A percentile compares a stretch with the other conserved stretches of the same genome.
Conservation (phyloP, 1,140 invertebrate species). For the Papilio machaon region DNA sequence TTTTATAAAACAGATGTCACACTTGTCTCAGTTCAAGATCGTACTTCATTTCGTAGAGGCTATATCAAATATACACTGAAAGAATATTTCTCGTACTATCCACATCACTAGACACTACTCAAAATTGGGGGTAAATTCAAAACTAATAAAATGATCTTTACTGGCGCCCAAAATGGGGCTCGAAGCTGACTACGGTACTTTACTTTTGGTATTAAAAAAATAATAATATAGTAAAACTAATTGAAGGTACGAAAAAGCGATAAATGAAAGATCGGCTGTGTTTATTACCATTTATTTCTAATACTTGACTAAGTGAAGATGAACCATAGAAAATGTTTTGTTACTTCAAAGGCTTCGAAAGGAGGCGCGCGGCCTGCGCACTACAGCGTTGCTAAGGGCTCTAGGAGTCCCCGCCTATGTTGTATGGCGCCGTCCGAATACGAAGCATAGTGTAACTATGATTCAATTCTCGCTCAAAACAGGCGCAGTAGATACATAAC, state of each 20-base stretch:
- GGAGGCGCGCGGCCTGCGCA: constrained; percentile 73
- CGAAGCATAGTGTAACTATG: constrained; percentile 34
- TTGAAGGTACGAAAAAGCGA: constrained; percentile 73
- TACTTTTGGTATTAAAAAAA: constrained; percentile 51
- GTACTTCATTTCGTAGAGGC: constrained; percentile 10
- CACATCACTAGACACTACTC: constrained; percentile 55
- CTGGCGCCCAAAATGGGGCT: constrained; percentile 67
- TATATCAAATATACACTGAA: constrained; percentile 32
- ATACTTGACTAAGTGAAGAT: constrained; percentile 78
- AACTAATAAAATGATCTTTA: constrained; percentile 57
- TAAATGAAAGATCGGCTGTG: constrained; percentile 80
- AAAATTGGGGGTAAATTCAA: constrained; percentile 50
- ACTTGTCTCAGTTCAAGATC: neutral
- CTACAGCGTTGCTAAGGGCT: constrained; percentile 65
- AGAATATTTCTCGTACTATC: constrained; percentile 48
- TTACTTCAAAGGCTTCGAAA: constrained; percentile 65
- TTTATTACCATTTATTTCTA: constrained; percentile 80
- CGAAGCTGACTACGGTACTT: constrained; percentile 59
- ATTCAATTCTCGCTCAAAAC: constrained; percentile 43
- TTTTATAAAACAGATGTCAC: neutral
- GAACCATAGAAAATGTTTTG: constrained; percentile 63
- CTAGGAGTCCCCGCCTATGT: constrained; percentile 43
- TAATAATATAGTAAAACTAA: constrained; percentile 50
- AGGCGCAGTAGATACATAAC: constrained; percentile 50
- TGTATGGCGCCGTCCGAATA: constrained; percentile 15